These are phyloP conservation scores for Euplagia quadripunctaria DNA, from an alignment of 2,888 invertebrate species.

Conservation along the genomic window DNA sequence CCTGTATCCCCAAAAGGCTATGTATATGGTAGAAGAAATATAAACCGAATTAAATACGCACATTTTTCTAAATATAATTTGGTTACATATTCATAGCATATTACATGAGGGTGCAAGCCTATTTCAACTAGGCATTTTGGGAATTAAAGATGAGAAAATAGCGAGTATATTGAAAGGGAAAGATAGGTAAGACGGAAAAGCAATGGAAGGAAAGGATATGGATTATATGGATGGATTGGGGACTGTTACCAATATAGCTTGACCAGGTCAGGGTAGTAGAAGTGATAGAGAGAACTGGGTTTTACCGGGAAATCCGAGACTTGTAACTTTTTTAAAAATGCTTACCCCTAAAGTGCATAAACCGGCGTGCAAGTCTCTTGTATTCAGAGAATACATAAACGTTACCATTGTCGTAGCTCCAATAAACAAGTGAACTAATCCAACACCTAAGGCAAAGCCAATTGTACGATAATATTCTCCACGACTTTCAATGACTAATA, in stretches of 20 bases:
- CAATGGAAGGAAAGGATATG: not conserved
- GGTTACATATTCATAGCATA: too few relatives aligned
- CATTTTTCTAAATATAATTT: too few relatives aligned
- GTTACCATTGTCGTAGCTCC: slow-evolving; percentile 58
- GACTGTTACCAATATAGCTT: not conserved
- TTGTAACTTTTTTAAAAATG: not conserved
- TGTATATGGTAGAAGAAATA: too few relatives aligned
- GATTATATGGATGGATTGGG: not conserved
- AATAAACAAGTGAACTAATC: slow-evolving; percentile 55
- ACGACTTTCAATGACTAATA: slow-evolving; percentile 55
- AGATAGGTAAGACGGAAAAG: not conserved
- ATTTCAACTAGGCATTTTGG: too few relatives aligned
- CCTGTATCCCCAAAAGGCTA: too few relatives aligned
- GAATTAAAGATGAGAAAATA: not conserved
- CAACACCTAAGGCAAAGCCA: slow-evolving; percentile 57
- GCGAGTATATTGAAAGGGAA: not conserved
- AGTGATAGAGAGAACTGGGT: not conserved
- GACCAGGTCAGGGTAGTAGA: too few relatives aligned
- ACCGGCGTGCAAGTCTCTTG: slow-evolving; percentile 53
- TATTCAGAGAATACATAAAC: slow-evolving; percentile 48
- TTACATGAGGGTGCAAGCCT: too few relatives aligned
- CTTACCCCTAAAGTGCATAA: slow-evolving; percentile 46
- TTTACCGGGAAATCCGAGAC: not conserved
- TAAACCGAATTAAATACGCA: too few relatives aligned
- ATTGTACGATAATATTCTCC: slow-evolving; percentile 57